A percentile compares a stretch with the other conserved stretches of the same genome.
These are phyloP conservation scores for Drosophila nigricruria DNA, from an alignment of 2,888 invertebrate species.

Conservation along the genomic window DNA sequence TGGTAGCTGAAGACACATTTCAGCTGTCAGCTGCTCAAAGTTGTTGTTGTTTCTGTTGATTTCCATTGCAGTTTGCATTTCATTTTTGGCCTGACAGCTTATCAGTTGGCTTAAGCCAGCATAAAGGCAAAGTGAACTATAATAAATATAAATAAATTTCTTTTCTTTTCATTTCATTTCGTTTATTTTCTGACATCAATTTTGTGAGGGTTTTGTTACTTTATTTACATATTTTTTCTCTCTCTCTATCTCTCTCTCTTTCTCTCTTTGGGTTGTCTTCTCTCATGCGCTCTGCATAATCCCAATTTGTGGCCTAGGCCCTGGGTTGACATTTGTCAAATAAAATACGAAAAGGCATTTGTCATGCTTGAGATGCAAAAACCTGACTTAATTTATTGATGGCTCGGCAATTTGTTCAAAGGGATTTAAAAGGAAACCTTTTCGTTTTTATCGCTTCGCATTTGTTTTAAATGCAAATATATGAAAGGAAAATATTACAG, in stretches of 20 bases:
- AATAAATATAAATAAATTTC: conserved; percentile 32
- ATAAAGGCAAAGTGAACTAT: conserved; percentile 17
- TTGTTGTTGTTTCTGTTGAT: not conserved
- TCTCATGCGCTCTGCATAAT: conserved; percentile 34
- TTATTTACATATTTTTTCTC: conserved; percentile 3
- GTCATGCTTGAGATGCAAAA: conserved; percentile 25
- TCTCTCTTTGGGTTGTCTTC: not conserved
- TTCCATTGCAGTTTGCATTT: conserved; percentile 32
- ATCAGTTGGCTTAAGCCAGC: conserved; percentile 18
- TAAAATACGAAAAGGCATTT: conserved; percentile 40
- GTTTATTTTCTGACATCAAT: conserved; percentile 35
- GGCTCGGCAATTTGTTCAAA: conserved; percentile 21
- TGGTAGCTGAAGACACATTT: conserved; percentile 23
- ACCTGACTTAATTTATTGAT: conserved; percentile 44
- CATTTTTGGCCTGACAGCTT: conserved; percentile 28
- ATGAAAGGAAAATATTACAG: not conserved
- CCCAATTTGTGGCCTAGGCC: conserved; percentile 38
- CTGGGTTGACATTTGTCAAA: conserved; percentile 39
- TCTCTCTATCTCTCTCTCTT: not conserved
- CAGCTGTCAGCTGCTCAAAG: conserved; percentile 12
- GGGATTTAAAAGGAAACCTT: conserved; percentile 8
- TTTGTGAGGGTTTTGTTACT: conserved; percentile 2
- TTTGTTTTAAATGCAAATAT: not conserved
- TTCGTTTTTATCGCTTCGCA: not conserved
- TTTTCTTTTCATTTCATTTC: conserved; percentile 27